phyloP scores from a whole-genome alignment of 2,888 invertebrate species.

The Sarcophaga carnaria region DNA sequence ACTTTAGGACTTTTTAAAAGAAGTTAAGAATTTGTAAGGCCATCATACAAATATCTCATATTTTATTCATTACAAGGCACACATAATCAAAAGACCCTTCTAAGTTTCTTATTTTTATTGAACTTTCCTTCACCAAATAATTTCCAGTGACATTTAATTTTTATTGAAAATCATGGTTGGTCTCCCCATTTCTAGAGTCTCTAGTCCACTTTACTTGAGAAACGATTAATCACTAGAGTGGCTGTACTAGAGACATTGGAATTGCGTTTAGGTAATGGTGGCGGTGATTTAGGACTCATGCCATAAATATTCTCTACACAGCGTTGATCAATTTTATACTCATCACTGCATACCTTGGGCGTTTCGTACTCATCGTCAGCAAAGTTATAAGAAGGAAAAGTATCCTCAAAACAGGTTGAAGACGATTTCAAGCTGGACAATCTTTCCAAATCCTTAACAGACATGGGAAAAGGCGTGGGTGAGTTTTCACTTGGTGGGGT shows the following conservation, averaged over 20 bases:
- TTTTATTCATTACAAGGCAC: too few species aligned
- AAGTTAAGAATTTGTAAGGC: too few species aligned
- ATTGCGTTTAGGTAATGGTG: slow-evolving; percentile 79
- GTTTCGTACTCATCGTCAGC: slow-evolving; percentile 73
- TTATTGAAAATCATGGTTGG: not conserved
- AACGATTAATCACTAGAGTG: slow-evolving; percentile 55
- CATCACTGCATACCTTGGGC: slow-evolving; percentile 72
- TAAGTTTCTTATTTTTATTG: too few species aligned
- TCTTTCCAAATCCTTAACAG: slow-evolving; percentile 63
- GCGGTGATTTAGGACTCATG: slow-evolving; percentile 75
- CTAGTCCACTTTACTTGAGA: slow-evolving; percentile 35
- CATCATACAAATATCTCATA: too few species aligned
- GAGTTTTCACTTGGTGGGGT: slow-evolving; percentile 38
- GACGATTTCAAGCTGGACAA: slow-evolving; percentile 65
- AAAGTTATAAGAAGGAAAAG: slow-evolving; percentile 55
- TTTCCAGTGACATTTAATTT: not conserved
- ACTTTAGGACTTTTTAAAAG: too few species aligned
- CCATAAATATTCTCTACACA: slow-evolving; percentile 70
- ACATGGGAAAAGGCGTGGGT: slow-evolving; percentile 34
- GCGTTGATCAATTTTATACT: slow-evolving; percentile 63
- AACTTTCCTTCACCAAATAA: too few species aligned
- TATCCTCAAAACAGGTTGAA: slow-evolving; percentile 71
- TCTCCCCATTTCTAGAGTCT: not conserved
- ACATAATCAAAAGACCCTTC: too few species aligned
- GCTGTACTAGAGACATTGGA: slow-evolving; percentile 71